phyloP scores from a whole-genome alignment of 1,140 invertebrate species.

The Cylas formicarius region DNA sequence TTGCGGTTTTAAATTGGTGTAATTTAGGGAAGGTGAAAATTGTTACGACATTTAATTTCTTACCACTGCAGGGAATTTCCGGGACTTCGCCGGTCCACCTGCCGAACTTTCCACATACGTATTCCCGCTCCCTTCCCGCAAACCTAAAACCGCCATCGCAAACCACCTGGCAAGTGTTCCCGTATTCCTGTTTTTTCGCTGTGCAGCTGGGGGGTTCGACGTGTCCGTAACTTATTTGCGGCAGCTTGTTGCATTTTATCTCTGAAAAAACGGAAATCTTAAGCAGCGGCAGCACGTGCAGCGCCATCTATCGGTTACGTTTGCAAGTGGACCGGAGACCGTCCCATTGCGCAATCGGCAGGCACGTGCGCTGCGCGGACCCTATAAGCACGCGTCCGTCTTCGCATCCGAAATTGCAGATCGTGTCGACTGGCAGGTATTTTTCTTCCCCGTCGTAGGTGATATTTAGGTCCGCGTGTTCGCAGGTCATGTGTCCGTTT shows the following conservation, averaged over 20 bases:
- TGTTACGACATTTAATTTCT: slow-evolving; percentile 3
- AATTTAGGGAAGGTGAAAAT: too few species aligned
- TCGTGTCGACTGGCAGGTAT: slow-evolving; percentile 50
- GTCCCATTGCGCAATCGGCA: slow-evolving; percentile 63
- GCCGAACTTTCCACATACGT: slow-evolving; percentile 45
- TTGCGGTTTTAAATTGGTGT: neutral
- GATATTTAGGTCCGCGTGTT: slow-evolving; percentile 43
- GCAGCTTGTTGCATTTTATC: slow-evolving; percentile 50
- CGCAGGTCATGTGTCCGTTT: slow-evolving; percentile 55
- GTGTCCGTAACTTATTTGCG: slow-evolving; percentile 44
- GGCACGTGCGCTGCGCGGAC: slow-evolving; percentile 56
- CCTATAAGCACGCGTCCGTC: slow-evolving; percentile 58
- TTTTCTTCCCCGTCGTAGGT: slow-evolving; percentile 27
- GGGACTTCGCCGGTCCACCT: slow-evolving; percentile 45
- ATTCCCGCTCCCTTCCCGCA: slow-evolving; percentile 45
- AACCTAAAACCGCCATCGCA: slow-evolving; percentile 53
- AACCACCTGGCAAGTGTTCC: slow-evolving; percentile 47
- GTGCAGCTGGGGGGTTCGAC: slow-evolving; percentile 47
- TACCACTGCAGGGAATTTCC: slow-evolving; percentile 46
- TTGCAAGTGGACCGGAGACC: slow-evolving; percentile 59
- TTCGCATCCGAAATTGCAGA: slow-evolving; percentile 59
- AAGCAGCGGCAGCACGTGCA: too few species aligned
- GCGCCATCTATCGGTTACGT: slow-evolving; percentile 44
- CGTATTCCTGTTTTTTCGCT: slow-evolving; percentile 46
- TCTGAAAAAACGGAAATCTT: slow-evolving; percentile 41